Evolutionary conservation across 2,888 invertebrate genomes (phyloP), one percentile per base, ranked within the genome.

Genomic region (Prenolepis imparis): DNA sequence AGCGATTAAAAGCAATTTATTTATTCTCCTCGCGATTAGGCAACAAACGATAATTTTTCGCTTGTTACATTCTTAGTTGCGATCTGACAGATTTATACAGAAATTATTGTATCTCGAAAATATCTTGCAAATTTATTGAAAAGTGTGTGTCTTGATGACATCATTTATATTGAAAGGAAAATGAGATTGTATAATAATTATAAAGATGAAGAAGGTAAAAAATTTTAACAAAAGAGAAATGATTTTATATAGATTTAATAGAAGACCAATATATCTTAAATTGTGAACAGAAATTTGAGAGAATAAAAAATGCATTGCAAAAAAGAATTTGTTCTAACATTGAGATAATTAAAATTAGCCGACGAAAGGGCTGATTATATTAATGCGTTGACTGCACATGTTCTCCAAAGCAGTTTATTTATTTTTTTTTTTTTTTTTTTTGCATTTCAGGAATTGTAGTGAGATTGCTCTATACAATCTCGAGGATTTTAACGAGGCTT

Each of bases 401-500:
- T 78, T 61, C 44, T 32, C 4, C 1, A 32, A 61, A 70, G 8
- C 9, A 12, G 41, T 78, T 61, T n/a, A n/a, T n/a, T n/a, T n/a
- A n/a, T n/a, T n/a, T n/a, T n/a, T n/a, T n/a, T n/a, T n/a, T n/a
- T n/a, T n/a, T n/a, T 78, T 78, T 72, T 44, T 78, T 72, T 72
- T 44, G 48, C 6, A 24, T 44, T 61, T 78, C 11, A 78, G 18
- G 15, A 57, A 67, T 36, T 28, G 12, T 61, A 55, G 21, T 59
- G 72, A 61, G 70, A 80, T 61, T 57, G 18, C 12, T 48, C 44
- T 6, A 36, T 24, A 44, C 18, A 36, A 70, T 78, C 12, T 21
- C 59, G 32, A 41, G 32, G 59, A 59, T 72, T 72, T 80, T 80
- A 80, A 80, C 36, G 78, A 80, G 78, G 0, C 44, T 61, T 11